Evolutionary conservation across 2,888 invertebrate genomes (phyloP).

Genomic region (Pristionchus entomophagus): DNA sequence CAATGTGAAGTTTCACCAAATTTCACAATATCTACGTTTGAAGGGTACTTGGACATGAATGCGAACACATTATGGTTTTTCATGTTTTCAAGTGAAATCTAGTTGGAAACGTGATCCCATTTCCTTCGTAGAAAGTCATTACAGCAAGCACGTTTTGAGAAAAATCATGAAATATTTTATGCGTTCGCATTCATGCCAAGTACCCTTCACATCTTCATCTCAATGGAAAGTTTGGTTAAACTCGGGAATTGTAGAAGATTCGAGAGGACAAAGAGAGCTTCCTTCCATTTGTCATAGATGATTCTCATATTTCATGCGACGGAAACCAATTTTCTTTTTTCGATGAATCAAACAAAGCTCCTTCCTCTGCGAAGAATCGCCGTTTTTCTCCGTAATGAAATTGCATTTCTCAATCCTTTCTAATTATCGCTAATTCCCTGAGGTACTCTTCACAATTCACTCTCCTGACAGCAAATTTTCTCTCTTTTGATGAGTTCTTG

Average conservation of each 20-base stretch:
- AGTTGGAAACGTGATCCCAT: background rate
- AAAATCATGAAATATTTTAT: background rate
- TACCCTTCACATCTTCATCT: background rate
- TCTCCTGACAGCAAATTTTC: slow-evolving; percentile 15
- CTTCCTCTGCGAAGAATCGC: background rate
- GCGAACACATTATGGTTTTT: too few species aligned
- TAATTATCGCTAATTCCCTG: slow-evolving; percentile 29
- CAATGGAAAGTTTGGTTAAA: background rate
- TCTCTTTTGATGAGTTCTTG: slow-evolving; percentile 26
- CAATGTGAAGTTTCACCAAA: too few species aligned
- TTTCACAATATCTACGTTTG: too few species aligned
- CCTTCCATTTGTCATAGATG: background rate
- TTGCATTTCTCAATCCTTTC: slow-evolving; percentile 1
- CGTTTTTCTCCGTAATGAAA: background rate
- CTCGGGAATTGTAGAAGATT: background rate
- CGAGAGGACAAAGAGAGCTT: background rate
- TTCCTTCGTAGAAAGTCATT: background rate
- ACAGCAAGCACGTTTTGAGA: background rate
- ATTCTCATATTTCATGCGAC: slow-evolving; percentile 31
- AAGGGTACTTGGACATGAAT: too few species aligned
- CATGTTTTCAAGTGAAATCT: too few species aligned
- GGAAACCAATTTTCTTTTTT: slow-evolving; percentile 31
- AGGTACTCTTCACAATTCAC: slow-evolving; percentile 23
- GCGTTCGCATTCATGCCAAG: background rate
- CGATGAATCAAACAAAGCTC: background rate